These are phyloP conservation scores for Stratiomys singularior DNA, from an alignment of 2,888 invertebrate genomes.

Conservation along the genomic window DNA sequence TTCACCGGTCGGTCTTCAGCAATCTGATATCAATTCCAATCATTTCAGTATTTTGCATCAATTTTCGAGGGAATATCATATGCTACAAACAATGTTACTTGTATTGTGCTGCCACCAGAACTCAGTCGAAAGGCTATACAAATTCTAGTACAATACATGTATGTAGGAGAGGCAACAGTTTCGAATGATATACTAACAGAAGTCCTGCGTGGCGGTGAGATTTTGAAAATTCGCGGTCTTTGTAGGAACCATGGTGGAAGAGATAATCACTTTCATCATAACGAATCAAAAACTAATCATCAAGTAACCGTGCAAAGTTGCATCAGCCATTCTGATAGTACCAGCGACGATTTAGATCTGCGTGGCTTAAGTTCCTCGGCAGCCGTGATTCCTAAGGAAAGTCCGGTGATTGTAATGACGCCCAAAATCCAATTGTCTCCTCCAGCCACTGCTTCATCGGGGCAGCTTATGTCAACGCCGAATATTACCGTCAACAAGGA, in stretches of 20 bases:
- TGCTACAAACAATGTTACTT: constrained; percentile 67
- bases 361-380: constrained; percentile 41
- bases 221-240: constrained; percentile 81
- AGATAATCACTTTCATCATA: background rate
- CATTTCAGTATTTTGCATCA: constrained; percentile 61
- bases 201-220: constrained; percentile 83
- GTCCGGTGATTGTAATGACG: constrained; percentile 64
- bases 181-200: constrained; percentile 85
- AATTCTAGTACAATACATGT: constrained; percentile 87
- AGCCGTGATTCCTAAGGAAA: constrained; percentile 61
- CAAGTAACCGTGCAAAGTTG: constrained; percentile 3
- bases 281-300: background rate
- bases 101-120: constrained; percentile 83
- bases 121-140: constrained; percentile 82
- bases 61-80: constrained; percentile 63
- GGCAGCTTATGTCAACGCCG: constrained; percentile 23
- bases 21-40: too few relatives aligned
- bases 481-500: constrained; percentile 62
- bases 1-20: too few relatives aligned
- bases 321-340: background rate
- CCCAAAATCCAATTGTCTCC: constrained; percentile 55
- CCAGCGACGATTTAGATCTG: constrained; percentile 56
- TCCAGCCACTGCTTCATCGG: constrained; percentile 48
- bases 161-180: constrained; percentile 81
- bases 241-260: constrained; percentile 68